phyloP scores from a whole-genome alignment of 2,113 vertebrate genomes.

The Motacilla alba region DNA sequence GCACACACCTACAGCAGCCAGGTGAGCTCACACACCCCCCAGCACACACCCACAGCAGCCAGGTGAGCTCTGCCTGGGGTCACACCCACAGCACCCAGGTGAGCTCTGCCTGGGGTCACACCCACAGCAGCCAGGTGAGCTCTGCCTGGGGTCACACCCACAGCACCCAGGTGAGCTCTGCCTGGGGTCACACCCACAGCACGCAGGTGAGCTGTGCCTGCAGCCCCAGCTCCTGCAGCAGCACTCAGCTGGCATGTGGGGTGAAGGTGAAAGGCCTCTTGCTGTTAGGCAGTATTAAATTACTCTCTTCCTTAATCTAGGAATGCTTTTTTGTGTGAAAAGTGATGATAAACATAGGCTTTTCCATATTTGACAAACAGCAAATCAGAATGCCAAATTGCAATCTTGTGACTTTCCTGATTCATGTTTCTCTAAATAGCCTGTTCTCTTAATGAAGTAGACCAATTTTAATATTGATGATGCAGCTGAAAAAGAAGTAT shows the following conservation, averaged over 20 bases:
- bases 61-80: too few species aligned
- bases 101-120: too few species aligned
- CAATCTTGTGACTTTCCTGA: not conserved
- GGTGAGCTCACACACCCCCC: constrained; percentile 73
- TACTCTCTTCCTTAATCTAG: rapidly evolving
- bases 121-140: constrained; percentile 78
- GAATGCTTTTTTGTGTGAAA: not conserved
- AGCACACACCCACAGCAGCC: constrained; percentile 87
- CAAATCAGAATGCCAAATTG: not conserved
- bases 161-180: constrained; percentile 81
- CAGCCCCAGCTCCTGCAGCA: too few species aligned
- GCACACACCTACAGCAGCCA: constrained; percentile 77
- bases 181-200: constrained; percentile 74
- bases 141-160: constrained; percentile 73
- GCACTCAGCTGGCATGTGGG: not conserved
- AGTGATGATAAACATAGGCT: not conserved
- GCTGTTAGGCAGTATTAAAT: rapidly evolving
- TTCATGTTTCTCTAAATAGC: not conserved
- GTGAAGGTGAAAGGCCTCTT: rapidly evolving
- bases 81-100: constrained; percentile 83
- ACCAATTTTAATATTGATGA: not conserved
- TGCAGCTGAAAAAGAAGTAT: not conserved
- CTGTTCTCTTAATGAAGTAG: not conserved
- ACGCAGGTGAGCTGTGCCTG: constrained; percentile 73
- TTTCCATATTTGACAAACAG: not conserved